phyloP scores from a whole-genome alignment of 2,888 invertebrate genomes.

The Beris chalybata region DNA sequence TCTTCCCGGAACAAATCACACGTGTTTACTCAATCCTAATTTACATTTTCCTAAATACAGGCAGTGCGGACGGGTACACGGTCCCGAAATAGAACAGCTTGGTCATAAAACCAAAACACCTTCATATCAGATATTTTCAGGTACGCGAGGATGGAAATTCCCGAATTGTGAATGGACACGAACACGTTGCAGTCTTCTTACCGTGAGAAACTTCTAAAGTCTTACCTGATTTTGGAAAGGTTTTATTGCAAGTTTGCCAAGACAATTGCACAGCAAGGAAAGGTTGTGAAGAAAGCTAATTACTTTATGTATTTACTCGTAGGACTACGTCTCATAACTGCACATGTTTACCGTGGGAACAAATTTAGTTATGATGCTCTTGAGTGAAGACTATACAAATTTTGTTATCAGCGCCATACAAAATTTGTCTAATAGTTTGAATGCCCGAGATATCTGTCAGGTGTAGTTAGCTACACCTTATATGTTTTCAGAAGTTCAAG shows the following conservation, averaged over 20 bases:
- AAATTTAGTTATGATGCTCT: too few species aligned
- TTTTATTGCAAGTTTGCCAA: slow-evolving; percentile 24
- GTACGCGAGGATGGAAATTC: slow-evolving; percentile 10
- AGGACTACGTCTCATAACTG: not conserved
- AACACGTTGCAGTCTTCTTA: slow-evolving; percentile 3
- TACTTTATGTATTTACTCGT: slow-evolving; percentile 18
- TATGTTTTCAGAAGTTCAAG: too few species aligned
- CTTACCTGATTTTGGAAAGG: slow-evolving; percentile 15
- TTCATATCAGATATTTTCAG: not conserved
- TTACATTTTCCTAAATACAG: not conserved
- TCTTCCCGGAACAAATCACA: slow-evolving; percentile 7
- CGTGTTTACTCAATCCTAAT: slow-evolving; percentile 20
- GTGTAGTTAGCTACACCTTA: too few species aligned
- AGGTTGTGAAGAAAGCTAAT: slow-evolving; percentile 25
- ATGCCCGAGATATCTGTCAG: too few species aligned
- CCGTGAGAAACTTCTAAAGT: slow-evolving; percentile 16
- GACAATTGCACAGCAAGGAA: slow-evolving; percentile 29
- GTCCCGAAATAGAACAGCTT: slow-evolving; percentile 2
- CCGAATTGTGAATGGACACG: slow-evolving; percentile 7
- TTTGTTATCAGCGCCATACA: too few species aligned
- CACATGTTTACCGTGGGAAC: too few species aligned
- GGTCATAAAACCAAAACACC: slow-evolving; percentile 18
- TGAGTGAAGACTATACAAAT: too few species aligned
- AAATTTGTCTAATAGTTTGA: too few species aligned
- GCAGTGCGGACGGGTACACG: not conserved